These are phyloP conservation scores for Hoplias malabaricus DNA, from an alignment of 2,113 vertebrate species.

Conservation along the genomic window DNA sequence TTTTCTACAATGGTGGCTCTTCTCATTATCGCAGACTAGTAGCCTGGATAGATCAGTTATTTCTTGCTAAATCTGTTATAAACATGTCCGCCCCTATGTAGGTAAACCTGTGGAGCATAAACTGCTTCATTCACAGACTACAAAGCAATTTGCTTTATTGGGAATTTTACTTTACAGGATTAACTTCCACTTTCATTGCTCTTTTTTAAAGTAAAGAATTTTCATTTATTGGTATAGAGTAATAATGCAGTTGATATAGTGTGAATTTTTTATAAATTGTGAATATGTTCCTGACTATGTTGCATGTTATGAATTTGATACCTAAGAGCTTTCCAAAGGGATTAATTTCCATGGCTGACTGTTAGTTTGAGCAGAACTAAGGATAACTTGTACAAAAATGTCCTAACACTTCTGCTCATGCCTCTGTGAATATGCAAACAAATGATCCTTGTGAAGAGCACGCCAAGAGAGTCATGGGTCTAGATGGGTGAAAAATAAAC, in stretches of 20 bases:
- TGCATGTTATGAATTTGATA: constrained; percentile 38
- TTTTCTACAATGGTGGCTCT: too few species aligned
- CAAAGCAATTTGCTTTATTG: too few species aligned
- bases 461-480: neutral
- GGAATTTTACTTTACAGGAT: too few species aligned
- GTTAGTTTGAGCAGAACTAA: neutral
- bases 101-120: too few species aligned
- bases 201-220: too few species aligned
- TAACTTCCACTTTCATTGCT: too few species aligned
- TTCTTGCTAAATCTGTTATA: too few species aligned
- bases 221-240: too few species aligned
- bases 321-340: constrained; percentile 8
- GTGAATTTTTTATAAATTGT: neutral
- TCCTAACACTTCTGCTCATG: constrained; percentile 3
- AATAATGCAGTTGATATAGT: neutral
- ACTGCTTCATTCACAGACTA: too few species aligned
- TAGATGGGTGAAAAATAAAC: constrained; percentile 29
- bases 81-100: too few species aligned
- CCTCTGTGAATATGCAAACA: constrained; percentile 24
- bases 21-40: too few species aligned
- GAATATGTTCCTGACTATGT: constrained; percentile 2
- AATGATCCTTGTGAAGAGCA: neutral
- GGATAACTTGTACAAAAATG: neutral
- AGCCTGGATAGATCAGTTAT: too few species aligned
- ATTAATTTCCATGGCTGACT: neutral